A percentile compares a stretch with the other conserved stretches of the same genome.
phyloP scores from a whole-genome alignment of 2,113 vertebrate species.

The Amphilophus citrinellus region DNA sequence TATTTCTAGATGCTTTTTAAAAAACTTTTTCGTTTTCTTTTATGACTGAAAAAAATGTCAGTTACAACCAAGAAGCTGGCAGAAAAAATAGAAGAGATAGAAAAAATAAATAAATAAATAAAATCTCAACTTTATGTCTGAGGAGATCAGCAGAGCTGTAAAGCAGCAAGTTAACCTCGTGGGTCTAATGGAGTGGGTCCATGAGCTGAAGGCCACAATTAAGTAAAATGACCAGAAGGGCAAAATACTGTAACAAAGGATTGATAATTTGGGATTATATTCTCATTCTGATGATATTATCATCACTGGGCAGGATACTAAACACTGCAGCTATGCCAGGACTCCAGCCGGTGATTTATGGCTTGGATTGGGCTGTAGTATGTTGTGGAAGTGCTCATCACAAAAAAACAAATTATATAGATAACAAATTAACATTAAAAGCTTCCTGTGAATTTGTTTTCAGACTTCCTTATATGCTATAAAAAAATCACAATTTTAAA shows the following conservation, averaged over 20 bases:
- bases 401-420: background rate
- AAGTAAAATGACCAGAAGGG: background rate
- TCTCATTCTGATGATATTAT: background rate
- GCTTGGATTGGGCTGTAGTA: background rate
- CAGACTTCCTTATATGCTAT: background rate
- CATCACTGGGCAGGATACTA: background rate
- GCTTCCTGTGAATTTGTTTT: background rate
- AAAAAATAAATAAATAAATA: too few relatives aligned
- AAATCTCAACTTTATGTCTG: too few relatives aligned
- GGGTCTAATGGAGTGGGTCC: rapidly evolving
- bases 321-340: background rate
- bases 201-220: background rate
- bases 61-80: too few relatives aligned
- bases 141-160: too few relatives aligned
- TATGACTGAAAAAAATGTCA: too few relatives aligned
- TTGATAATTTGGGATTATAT: background rate
- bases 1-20: too few relatives aligned
- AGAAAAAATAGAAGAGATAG: too few relatives aligned
- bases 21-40: too few relatives aligned
- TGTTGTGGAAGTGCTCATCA: background rate
- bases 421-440: background rate
- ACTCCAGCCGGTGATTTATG: background rate
- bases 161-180: background rate
- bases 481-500: background rate
- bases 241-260: background rate